A percentile compares a stretch with the other conserved stretches of the same genome.
phyloP scores from a whole-genome alignment of 2,888 invertebrate genomes.

The Stenolophus ochropezus region DNA sequence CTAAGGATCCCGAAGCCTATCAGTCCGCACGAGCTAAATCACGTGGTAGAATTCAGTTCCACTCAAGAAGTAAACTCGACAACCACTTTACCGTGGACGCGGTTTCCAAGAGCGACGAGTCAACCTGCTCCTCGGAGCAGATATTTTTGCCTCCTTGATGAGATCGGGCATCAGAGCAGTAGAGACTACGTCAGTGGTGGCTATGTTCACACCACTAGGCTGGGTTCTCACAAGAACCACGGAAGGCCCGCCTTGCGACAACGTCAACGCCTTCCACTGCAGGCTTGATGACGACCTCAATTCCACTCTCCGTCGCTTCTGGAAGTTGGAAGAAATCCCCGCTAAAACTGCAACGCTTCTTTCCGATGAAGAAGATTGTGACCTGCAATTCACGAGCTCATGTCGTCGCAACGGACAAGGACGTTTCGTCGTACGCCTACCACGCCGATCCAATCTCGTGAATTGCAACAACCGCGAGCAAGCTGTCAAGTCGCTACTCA shows the following conservation, averaged over 20 bases:
- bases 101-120: neutral
- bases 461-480: neutral
- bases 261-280: neutral
- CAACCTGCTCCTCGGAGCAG: neutral
- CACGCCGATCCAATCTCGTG: too few relatives aligned
- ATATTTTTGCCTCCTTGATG: neutral
- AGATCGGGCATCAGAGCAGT: too few relatives aligned
- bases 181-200: neutral
- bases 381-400: neutral
- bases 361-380: neutral
- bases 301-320: neutral
- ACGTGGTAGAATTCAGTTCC: neutral
- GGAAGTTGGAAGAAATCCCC: neutral
- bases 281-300: neutral
- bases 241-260: neutral
- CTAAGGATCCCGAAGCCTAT: neutral
- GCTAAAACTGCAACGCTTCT: neutral
- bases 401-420: too few relatives aligned
- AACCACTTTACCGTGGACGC: neutral
- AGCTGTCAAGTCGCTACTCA: neutral
- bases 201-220: neutral
- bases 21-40: neutral
- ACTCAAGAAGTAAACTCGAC: neutral
- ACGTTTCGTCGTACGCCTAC: too few relatives aligned
- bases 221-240: neutral